phyloP scores from a whole-genome alignment of 2,113 vertebrate species.

The human region DNA sequence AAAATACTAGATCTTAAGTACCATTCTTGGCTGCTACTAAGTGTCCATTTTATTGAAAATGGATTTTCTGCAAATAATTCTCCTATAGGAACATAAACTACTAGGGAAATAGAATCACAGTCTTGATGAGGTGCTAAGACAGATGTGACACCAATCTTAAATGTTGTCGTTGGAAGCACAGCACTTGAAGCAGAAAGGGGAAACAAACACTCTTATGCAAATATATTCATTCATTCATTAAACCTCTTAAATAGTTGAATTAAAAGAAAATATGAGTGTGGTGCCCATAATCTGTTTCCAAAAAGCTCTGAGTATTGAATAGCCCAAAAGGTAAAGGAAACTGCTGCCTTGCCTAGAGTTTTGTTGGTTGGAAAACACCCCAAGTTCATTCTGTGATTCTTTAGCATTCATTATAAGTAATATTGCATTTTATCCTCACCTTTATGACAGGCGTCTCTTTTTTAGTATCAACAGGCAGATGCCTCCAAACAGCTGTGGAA shows the following conservation, averaged over 20 bases:
- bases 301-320: neutral
- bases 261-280: neutral
- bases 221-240: neutral
- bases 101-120: neutral
- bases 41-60: neutral
- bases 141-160: neutral
- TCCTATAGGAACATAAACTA: neutral
- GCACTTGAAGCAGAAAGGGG: neutral
- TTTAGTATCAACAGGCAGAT: conserved; percentile 93
- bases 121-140: neutral
- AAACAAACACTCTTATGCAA: neutral
- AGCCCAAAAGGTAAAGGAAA: neutral
- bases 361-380: neutral
- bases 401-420: neutral
- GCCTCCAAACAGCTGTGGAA: conserved; percentile 95
- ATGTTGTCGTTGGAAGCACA: neutral
- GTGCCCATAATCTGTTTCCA: neutral
- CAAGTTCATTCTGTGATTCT: neutral
- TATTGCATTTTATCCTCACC: neutral
- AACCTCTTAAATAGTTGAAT: neutral
- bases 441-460: conserved; percentile 47
- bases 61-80: conserved; percentile 21
- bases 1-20: neutral
- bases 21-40: neutral
- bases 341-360: neutral